These are phyloP conservation scores for Sebastes melanostomus DNA, from an alignment of 2,797 vertebrate genomes.

Conservation along the genomic window DNA sequence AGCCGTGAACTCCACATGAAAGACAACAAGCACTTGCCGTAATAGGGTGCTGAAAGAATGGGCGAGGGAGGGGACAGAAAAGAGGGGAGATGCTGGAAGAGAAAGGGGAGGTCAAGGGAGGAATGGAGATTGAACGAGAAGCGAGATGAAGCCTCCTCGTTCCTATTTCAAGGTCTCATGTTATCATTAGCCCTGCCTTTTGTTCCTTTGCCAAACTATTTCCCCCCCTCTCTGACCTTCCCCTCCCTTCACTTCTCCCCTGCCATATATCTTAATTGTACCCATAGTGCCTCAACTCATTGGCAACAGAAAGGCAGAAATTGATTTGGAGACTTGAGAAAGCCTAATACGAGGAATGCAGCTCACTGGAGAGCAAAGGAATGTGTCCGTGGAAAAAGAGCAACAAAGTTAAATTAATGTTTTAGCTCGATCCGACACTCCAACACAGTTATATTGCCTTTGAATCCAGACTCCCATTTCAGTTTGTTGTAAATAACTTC, in stretches of 20 bases:
- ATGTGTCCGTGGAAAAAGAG: constrained; percentile 57
- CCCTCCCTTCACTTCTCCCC: constrained; percentile 35
- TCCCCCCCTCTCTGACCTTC: constrained; percentile 29
- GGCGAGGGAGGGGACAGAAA: constrained; percentile 53
- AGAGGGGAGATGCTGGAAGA: constrained; percentile 32
- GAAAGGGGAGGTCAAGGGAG: constrained; percentile 69
- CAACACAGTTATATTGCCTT: constrained; percentile 12
- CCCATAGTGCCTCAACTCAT: constrained; percentile 54
- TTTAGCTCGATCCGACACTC: constrained; percentile 35
- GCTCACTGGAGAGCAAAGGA: constrained; percentile 58
- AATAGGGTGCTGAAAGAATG: constrained; percentile 76
- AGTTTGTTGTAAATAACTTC: constrained; percentile 51
- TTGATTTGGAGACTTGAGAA: constrained; percentile 61
- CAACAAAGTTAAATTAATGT: constrained; percentile 42
- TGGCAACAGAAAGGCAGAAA: constrained; percentile 48
- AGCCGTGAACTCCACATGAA: constrained; percentile 79
- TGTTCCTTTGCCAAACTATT: constrained; percentile 68
- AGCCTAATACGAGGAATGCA: constrained; percentile 53
- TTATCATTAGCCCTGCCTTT: constrained; percentile 73
- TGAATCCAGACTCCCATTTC: constrained; percentile 25
- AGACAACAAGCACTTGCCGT: constrained; percentile 76
- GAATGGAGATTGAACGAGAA: constrained; percentile 61
- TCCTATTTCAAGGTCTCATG: constrained; percentile 72
- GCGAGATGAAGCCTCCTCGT: constrained; percentile 56
- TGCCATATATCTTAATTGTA: constrained; percentile 70